Evolutionary conservation across 2,113 vertebrate genomes (phyloP).

Genomic region (Onychostoma macrolepis): DNA sequence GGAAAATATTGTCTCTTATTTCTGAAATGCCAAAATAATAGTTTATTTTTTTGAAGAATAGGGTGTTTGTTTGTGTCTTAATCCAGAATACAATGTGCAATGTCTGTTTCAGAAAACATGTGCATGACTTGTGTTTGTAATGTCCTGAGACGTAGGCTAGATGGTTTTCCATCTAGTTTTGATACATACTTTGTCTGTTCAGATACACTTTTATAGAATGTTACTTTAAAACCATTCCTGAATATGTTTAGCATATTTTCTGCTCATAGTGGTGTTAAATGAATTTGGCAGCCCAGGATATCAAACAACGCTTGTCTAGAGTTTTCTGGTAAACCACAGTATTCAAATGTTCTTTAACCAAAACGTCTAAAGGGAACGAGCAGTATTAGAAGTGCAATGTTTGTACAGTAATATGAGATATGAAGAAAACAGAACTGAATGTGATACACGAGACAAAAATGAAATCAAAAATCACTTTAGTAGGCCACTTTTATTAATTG

Average conservation of each 20-base stretch:
- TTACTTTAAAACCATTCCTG: constrained; percentile 29
- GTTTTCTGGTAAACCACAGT: constrained; percentile 24
- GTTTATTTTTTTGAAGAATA: constrained; percentile 83
- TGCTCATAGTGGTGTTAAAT: constrained; percentile 1
- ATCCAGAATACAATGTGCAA: constrained; percentile 41
- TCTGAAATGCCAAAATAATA: constrained; percentile 87
- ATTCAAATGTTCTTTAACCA: constrained; percentile 9
- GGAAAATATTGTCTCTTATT: constrained; percentile 79
- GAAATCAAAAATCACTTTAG: neutral
- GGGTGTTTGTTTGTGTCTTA: constrained; percentile 75
- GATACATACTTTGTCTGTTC: neutral
- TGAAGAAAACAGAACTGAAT: constrained; percentile 24
- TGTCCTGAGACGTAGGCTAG: constrained; percentile 23
- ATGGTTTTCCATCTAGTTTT: constrained; percentile 28
- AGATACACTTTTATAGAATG: neutral
- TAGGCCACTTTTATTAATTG: constrained; percentile 31
- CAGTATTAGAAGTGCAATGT: constrained; percentile 72
- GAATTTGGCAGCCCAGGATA: constrained; percentile 13
- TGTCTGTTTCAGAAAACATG: constrained; percentile 48
- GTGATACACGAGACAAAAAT: neutral
- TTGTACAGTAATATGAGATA: constrained; percentile 69
- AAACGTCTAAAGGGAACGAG: constrained; percentile 64
- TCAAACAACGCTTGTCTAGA: neutral
- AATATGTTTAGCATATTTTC: neutral
- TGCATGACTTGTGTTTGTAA: constrained; percentile 19